Conservation (phyloP, 2,888 invertebrate genomes). For the Empis livida region DNA sequence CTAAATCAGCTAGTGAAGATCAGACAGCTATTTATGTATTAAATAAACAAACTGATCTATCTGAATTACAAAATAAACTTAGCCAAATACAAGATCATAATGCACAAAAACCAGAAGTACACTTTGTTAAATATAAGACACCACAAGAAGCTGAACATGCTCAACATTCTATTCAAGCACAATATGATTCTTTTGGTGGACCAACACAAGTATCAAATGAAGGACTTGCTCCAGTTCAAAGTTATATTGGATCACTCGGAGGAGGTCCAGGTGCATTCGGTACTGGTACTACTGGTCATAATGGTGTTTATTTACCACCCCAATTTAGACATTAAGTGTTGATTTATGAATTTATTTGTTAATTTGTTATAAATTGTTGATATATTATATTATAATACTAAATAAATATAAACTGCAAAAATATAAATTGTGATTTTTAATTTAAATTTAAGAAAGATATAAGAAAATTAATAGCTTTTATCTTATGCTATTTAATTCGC, state of each 20-base stretch:
- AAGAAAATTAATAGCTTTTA: too few relatives aligned
- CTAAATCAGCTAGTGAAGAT: slow-evolving; percentile 25
- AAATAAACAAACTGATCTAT: slow-evolving; percentile 24
- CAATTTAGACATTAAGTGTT: not conserved
- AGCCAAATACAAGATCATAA: slow-evolving; percentile 19
- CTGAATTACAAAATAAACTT: slow-evolving; percentile 20
- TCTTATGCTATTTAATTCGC: too few relatives aligned
- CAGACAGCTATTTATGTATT: slow-evolving; percentile 25
- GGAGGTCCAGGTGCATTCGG: not conserved
- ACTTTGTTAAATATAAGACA: slow-evolving; percentile 29
- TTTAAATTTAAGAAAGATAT: too few relatives aligned
- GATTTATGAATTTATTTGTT: too few relatives aligned
- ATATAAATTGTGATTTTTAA: too few relatives aligned
- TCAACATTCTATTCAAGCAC: slow-evolving; percentile 23
- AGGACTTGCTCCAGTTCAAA: slow-evolving; percentile 19
- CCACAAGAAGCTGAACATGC: slow-evolving; percentile 25
- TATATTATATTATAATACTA: too few relatives aligned
- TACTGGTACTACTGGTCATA: not conserved
- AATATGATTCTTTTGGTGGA: slow-evolving; percentile 25
- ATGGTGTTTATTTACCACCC: slow-evolving; percentile 1
- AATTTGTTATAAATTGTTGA: too few relatives aligned
- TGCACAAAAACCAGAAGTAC: slow-evolving; percentile 26
- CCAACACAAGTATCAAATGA: slow-evolving; percentile 18
- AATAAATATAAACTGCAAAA: too few relatives aligned
- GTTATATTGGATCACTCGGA: not conserved